These are phyloP conservation scores for Platerodrilus igneus DNA, from an alignment of 2,888 invertebrate species.

Conservation along the genomic window DNA sequence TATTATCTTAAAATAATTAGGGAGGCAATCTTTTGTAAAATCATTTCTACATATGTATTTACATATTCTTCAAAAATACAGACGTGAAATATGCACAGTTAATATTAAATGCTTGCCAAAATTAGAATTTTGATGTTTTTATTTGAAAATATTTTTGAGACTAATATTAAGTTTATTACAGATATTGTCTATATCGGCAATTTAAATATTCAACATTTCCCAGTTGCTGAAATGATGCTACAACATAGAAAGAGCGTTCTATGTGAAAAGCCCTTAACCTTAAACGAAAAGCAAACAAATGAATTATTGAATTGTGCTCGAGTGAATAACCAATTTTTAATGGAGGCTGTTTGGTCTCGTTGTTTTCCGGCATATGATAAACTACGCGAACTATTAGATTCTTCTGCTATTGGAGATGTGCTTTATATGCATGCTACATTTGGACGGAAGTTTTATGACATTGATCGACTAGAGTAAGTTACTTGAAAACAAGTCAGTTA, in stretches of 20 bases:
- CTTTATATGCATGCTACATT: slow-evolving; percentile 65
- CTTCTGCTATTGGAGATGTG: slow-evolving; percentile 66
- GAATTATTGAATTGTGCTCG: slow-evolving; percentile 66
- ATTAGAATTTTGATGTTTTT: neutral
- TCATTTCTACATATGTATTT: too few species aligned
- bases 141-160: too few species aligned
- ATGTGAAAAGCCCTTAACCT: slow-evolving; percentile 83
- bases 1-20: too few species aligned
- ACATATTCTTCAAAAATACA: too few species aligned
- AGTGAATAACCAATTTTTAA: slow-evolving; percentile 68
- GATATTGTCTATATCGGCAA: slow-evolving; percentile 82
- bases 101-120: neutral
- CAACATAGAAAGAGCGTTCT: slow-evolving; percentile 79
- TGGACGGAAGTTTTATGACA: slow-evolving; percentile 55
- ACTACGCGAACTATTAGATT: slow-evolving; percentile 60
- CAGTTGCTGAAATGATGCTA: slow-evolving; percentile 66
- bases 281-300: slow-evolving; percentile 70
- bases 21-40: too few species aligned
- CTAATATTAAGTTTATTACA: slow-evolving; percentile 48
- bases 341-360: slow-evolving; percentile 87
- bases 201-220: slow-evolving; percentile 69
- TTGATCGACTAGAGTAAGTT: slow-evolving; percentile 53
- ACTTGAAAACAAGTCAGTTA: neutral
- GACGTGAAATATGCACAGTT: neutral
- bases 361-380: slow-evolving; percentile 73